Base-by-base conservation (phyloP, 2,888 invertebrate genomes). In the Nomada flava region DNA sequence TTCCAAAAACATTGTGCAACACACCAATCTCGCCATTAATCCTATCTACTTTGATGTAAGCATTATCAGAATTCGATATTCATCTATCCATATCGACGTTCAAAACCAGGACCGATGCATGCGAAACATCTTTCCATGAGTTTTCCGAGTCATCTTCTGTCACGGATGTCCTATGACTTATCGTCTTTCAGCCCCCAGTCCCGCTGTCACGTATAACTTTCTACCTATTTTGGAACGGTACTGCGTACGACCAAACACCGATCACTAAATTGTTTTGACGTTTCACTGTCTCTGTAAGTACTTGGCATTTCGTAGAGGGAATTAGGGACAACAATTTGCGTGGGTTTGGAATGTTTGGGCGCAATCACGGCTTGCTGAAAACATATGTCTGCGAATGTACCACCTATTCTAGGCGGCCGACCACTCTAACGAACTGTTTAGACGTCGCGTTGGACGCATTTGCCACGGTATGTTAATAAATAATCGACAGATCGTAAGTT, bases 321-420 rank as follows among this genome's bases (percentile, higher is more conserved):
- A 87, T 85, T 86, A 79, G 85, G 88, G 83, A 89, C 85, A 69
- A 85, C 82, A 79, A 88, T 88, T 90, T 84, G 91, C 91, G 91
- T 91, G 89, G 91, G 91, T 86, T 91, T 87, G 90, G 91, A 91
- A 91, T 91, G 90, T 86, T 85, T 87, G 89, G 88, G 88, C 86
- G 89, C 91, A 90, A 91, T 91, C 91, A 86, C 84, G 76, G 89
- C 90, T 90, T 87, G 64, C 82, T 84, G 84, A 89, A 90, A 87
- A 84, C 81, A 75, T 76, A 73, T 73, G 69, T 79, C 76, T 64
- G 68, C 20, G 67, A 70, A 59, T 53, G 57, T 78, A 70, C 50
- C 60, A 52, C 71, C 63, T 79, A 57, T 52, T 68, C 62, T 57
- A 65, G 79, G 69, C 36, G 78, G 9, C 77, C 47, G 70, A 82